Percentiles rank a stretch among this genome's conserved stretches.
Conservation (phyloP, 2,888 invertebrate genomes). For the Eurytoma adleriae region DNA sequence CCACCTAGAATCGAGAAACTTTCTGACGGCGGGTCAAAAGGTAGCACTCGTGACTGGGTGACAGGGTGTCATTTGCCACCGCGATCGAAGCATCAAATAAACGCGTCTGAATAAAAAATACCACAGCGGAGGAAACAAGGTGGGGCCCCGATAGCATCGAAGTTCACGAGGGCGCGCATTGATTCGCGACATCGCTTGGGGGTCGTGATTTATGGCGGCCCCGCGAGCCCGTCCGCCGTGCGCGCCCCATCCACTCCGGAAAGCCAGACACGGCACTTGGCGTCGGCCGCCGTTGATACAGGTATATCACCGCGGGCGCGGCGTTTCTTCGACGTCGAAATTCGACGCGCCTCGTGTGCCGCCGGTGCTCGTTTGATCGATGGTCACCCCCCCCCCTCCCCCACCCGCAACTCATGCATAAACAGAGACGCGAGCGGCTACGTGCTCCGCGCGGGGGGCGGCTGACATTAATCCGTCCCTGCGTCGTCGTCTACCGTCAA, state of each 20-base stretch:
- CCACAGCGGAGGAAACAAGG: no score
- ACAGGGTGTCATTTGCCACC: no score
- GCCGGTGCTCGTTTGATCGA: constrained; percentile 52
- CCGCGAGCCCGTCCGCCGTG: not conserved
- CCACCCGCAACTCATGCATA: not conserved
- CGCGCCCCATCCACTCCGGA: not conserved
- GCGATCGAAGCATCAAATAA: no score
- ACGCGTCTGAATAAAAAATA: no score
- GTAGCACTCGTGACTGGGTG: no score
- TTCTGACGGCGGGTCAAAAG: no score
- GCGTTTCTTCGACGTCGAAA: constrained; percentile 33
- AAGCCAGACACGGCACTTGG: constrained; percentile 22
- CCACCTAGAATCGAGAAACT: no score
- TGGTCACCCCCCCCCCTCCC: constrained; percentile 21
- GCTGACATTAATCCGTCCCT: constrained; percentile 62
- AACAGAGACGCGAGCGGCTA: constrained; percentile 40
- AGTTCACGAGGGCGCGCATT: not conserved
- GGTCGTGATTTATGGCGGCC: constrained; percentile 24
- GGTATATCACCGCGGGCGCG: not conserved
- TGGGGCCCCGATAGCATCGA: no score
- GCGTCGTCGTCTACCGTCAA: constrained; percentile 53
- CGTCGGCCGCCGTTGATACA: not conserved
- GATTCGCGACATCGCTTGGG: constrained; percentile 13
- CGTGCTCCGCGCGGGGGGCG: constrained; percentile 9
- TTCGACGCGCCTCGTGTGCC: constrained; percentile 29